Percentiles rank a stretch among this genome's conserved stretches.
phyloP scores from a whole-genome alignment of 2,888 invertebrate species.

The Pheosia tremula region DNA sequence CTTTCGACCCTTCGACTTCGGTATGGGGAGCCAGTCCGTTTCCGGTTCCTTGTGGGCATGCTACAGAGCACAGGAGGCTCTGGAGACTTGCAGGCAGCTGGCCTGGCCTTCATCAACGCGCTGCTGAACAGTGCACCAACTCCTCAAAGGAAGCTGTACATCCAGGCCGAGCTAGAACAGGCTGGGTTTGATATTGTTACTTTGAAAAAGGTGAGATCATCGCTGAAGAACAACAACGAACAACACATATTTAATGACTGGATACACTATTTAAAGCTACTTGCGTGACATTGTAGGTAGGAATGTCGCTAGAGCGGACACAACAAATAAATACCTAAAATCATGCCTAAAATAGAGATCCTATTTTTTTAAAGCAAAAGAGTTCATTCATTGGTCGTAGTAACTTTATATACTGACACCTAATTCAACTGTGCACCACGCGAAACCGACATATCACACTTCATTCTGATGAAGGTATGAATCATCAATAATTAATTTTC shows the following conservation, averaged over 20 bases:
- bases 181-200: conserved; percentile 89
- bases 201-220: conserved; percentile 81
- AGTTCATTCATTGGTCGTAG: too few relatives aligned
- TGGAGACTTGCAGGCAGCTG: conserved; percentile 90
- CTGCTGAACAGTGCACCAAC: conserved; percentile 90
- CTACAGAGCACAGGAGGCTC: conserved; percentile 90
- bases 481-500: conserved; percentile 1
- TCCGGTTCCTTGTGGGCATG: conserved; percentile 95
- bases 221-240: not conserved
- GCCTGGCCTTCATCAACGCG: conserved; percentile 93
- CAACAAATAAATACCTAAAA: too few relatives aligned
- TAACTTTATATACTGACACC: too few relatives aligned
- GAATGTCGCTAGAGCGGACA: too few relatives aligned
- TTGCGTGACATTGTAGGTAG: too few relatives aligned
- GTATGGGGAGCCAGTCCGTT: conserved; percentile 96
- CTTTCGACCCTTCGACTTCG: conserved; percentile 94
- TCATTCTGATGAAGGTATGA: not conserved
- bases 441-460: too few relatives aligned
- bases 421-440: too few relatives aligned
- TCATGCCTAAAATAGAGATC: too few relatives aligned
- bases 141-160: conserved; percentile 91
- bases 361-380: too few relatives aligned
- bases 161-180: conserved; percentile 93
- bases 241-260: too few relatives aligned
- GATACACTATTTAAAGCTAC: too few relatives aligned